A percentile compares a stretch with the other conserved stretches of the same genome.
Conservation (phyloP, 2,888 invertebrate species). For the Smittia aterrima region DNA sequence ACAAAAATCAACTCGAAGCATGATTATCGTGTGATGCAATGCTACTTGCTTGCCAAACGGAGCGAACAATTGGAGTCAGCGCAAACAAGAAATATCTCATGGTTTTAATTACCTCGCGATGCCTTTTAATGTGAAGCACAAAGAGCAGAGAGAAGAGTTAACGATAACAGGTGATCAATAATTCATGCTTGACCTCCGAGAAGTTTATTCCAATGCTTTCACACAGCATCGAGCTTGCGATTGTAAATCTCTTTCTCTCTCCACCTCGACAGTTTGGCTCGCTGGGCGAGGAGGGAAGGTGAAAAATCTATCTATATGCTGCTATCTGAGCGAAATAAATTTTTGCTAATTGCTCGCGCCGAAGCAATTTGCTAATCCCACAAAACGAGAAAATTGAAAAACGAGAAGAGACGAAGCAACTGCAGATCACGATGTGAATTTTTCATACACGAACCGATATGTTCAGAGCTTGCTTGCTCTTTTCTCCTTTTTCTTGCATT, state of each 20-base stretch:
- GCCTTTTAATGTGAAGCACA: neutral
- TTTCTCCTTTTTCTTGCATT: neutral
- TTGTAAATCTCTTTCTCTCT: slow-evolving; percentile 11
- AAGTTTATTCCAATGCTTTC: slow-evolving; percentile 24
- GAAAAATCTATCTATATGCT: slow-evolving; percentile 30
- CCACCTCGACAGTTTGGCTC: neutral
- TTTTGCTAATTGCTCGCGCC: slow-evolving; percentile 37
- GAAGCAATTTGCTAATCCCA: slow-evolving; percentile 10
- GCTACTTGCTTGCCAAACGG: neutral
- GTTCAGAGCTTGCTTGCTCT: neutral
- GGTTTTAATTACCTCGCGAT: slow-evolving; percentile 33
- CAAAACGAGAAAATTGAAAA: slow-evolving; percentile 19
- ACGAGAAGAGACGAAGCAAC: neutral
- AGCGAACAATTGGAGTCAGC: neutral
- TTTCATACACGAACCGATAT: slow-evolving; percentile 17
- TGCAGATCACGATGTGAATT: slow-evolving; percentile 32
- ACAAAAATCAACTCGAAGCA: neutral
- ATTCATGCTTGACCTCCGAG: slow-evolving; percentile 37
- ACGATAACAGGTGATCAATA: slow-evolving; percentile 41
- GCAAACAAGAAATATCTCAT: slow-evolving; percentile 25
- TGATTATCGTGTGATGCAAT: neutral
- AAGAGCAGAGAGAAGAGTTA: slow-evolving; percentile 18
- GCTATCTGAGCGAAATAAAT: slow-evolving; percentile 36
- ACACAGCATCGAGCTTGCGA: slow-evolving; percentile 29
- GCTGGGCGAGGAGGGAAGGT: slow-evolving; percentile 12